phyloP scores from a whole-genome alignment of 2,888 invertebrate species.

The Subacronicta megacephala region DNA sequence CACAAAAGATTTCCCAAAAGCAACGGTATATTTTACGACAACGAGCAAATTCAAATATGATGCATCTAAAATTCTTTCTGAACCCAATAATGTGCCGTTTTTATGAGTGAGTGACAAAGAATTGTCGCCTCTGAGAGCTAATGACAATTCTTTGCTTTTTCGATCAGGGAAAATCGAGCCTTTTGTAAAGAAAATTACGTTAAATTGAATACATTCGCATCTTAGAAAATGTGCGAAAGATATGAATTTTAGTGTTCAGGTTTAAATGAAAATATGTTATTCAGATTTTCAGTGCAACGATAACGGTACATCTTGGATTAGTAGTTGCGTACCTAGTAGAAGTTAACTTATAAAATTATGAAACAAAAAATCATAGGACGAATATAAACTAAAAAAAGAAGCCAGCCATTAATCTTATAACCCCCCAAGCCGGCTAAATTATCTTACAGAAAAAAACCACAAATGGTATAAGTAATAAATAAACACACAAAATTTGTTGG shows the following conservation, averaged over 20 bases:
- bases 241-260: conserved; percentile 14
- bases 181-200: conserved; percentile 63
- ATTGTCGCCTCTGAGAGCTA: conserved; percentile 46
- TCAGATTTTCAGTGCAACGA: too few species aligned
- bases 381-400: too few species aligned
- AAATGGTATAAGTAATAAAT: too few species aligned
- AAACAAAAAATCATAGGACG: too few species aligned
- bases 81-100: conserved; percentile 60
- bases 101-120: conserved; percentile 58
- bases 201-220: conserved; percentile 24
- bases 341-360: too few species aligned
- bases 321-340: too few species aligned
- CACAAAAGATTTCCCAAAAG: conserved; percentile 49
- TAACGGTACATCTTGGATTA: too few species aligned
- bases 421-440: too few species aligned
- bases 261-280: not conserved
- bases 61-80: conserved; percentile 56
- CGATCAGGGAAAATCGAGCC: conserved; percentile 61
- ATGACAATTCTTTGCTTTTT: conserved; percentile 38
- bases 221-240: conserved; percentile 42
- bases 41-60: conserved; percentile 48
- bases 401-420: too few species aligned
- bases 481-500: too few species aligned
- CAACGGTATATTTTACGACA: conserved; percentile 48
- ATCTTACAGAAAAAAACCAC: too few species aligned